Conservation (phyloP, 2,113 vertebrate species). For the Eptesicus fuscus region DNA sequence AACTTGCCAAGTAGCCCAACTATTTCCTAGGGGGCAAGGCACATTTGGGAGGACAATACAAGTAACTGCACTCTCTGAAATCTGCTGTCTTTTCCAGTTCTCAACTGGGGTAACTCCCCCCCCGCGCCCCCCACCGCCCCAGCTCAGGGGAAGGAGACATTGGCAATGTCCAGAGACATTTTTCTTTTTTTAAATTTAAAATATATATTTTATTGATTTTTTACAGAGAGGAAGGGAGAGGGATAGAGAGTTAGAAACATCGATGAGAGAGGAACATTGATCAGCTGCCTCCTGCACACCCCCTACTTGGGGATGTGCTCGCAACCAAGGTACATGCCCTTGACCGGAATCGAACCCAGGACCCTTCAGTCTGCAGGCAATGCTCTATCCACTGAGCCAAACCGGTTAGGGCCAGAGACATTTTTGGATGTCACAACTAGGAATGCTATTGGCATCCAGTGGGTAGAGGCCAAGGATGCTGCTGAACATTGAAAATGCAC, state of each 20-base stretch:
- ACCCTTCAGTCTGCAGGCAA: no score
- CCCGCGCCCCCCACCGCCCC: fast-evolving
- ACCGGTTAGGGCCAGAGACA: not conserved
- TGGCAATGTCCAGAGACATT: not conserved
- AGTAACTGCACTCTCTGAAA: not conserved
- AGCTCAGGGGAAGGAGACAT: not conserved
- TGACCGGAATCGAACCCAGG: no score
- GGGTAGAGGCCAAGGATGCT: not conserved
- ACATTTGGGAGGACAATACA: not conserved
- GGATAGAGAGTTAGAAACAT: no score
- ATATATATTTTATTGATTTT: no score
- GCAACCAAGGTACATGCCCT: no score
- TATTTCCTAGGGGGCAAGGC: not conserved
- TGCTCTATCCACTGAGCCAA: no score
- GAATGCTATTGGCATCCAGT: not conserved
- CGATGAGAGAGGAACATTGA: no score
- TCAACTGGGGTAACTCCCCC: not conserved
- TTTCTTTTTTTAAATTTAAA: not conserved
- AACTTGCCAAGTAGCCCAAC: not conserved
- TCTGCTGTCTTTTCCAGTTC: not conserved
- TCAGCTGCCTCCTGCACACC: no score
- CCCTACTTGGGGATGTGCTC: no score
- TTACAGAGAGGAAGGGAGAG: no score
- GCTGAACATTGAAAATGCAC: not conserved
- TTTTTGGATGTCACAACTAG: not conserved